A percentile compares a stretch with the other conserved stretches of the same genome.
phyloP scores from a whole-genome alignment of 37 sponge, comb jelly and placozoan species.

The Dysidea cf. avara region DNA sequence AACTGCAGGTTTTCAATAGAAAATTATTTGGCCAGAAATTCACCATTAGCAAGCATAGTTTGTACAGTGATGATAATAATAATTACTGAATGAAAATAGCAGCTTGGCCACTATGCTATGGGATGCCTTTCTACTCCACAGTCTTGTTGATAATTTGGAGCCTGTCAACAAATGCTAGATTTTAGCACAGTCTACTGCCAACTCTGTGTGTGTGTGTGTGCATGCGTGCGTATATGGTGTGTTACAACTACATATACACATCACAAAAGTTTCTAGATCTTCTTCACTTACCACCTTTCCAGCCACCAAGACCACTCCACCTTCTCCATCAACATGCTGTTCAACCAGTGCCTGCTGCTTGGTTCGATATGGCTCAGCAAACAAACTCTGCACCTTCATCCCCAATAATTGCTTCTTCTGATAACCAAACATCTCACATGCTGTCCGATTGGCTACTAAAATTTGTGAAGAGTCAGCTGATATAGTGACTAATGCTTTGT shows the following conservation, averaged over 20 bases:
- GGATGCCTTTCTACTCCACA: no score
- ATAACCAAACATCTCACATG: slow-evolving; percentile 83
- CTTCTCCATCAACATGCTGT: slow-evolving; percentile 64
- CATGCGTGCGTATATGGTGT: background rate
- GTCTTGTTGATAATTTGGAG: no score
- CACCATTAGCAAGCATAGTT: no score
- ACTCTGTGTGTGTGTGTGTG: slow-evolving; percentile 9
- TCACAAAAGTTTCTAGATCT: no score
- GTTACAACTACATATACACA: no score
- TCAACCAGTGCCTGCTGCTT: slow-evolving; percentile 75
- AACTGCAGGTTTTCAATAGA: no score
- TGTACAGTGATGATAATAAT: no score
- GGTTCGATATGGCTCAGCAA: slow-evolving; percentile 67
- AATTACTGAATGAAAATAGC: no score
- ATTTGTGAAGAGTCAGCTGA: slow-evolving; percentile 62
- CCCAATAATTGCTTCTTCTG: slow-evolving; percentile 60
- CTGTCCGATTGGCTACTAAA: slow-evolving; percentile 76
- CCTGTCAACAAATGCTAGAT: no score
- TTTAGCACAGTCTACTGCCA: no score
- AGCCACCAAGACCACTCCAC: slow-evolving; percentile 74
- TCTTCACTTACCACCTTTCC: slow-evolving; percentile 87
- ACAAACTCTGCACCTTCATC: slow-evolving; percentile 68
- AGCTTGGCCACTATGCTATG: no score
- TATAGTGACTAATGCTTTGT: slow-evolving; percentile 89
- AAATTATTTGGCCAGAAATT: no score